A percentile compares a stretch with the other conserved stretches of the same genome.
Conservation (phyloP, 1,140 invertebrate species). For the Drosophila persimilis region DNA sequence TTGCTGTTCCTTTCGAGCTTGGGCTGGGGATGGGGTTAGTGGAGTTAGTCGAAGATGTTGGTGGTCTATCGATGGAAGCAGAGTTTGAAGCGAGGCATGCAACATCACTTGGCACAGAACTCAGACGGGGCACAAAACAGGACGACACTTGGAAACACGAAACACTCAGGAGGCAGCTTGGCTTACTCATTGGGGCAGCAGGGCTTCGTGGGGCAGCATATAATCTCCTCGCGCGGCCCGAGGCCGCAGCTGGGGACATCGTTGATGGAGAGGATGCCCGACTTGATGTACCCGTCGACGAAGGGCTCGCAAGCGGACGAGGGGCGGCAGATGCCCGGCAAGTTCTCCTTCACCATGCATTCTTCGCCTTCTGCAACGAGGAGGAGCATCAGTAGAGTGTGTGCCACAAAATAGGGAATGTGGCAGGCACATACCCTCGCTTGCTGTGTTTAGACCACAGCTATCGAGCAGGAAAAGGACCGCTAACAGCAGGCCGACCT, state of each 20-base stretch:
- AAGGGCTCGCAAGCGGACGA: slow-evolving; percentile 45
- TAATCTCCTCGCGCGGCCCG: slow-evolving; percentile 53
- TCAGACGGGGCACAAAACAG: slow-evolving; percentile 16
- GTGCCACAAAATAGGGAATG: no score
- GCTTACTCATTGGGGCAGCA: slow-evolving; percentile 47
- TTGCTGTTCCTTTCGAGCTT: slow-evolving; percentile 5
- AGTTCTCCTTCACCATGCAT: slow-evolving; percentile 28
- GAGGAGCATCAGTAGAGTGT: not conserved
- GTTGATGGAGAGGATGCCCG: slow-evolving; percentile 15
- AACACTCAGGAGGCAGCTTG: no score
- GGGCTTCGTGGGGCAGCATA: slow-evolving; percentile 62
- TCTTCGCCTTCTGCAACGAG: slow-evolving; percentile 41
- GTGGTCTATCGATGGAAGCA: slow-evolving; percentile 1
- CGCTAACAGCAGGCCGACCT: no score
- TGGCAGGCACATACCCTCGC: not conserved
- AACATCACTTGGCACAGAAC: slow-evolving; percentile 37
- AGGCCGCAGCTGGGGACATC: slow-evolving; percentile 67
- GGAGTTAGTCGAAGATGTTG: not conserved
- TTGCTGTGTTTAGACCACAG: no score
- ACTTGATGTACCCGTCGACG: slow-evolving; percentile 49
- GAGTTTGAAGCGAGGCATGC: slow-evolving; percentile 19
- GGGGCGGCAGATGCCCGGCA: slow-evolving; percentile 44
- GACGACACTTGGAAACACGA: slow-evolving; percentile 1
- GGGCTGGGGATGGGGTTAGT: not conserved
- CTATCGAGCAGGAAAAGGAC: no score